A percentile compares a stretch with the other conserved stretches of the same genome.
Evolutionary conservation across 1,140 invertebrate genomes (phyloP).

Genomic region (Phortica variegata): DNA sequence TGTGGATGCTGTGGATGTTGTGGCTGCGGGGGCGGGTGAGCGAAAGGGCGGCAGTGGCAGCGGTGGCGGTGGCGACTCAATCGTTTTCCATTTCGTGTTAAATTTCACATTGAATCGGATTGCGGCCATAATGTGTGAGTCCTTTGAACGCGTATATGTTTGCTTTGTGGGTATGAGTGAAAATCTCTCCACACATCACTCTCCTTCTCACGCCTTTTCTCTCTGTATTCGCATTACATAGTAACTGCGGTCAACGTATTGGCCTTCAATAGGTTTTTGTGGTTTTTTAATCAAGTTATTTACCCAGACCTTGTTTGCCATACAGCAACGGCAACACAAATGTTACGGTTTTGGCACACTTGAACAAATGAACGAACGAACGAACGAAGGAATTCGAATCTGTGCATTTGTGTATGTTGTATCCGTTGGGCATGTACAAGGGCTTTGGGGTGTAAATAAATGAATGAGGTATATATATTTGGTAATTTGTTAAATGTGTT

Average conservation of each 20-base stretch:
- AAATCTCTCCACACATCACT: conserved; percentile 16
- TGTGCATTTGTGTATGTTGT: no score
- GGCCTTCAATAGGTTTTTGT: conserved; percentile 48
- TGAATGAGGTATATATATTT: conserved; percentile 15
- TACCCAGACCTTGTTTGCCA: conserved; percentile 26
- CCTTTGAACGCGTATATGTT: no score
- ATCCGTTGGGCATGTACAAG: no score
- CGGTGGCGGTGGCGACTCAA: conserved; percentile 15
- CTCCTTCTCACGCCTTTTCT: background rate
- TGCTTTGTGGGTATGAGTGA: no score
- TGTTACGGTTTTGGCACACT: no score
- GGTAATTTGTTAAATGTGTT: conserved; percentile 40
- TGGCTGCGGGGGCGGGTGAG: background rate
- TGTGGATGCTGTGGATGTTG: background rate
- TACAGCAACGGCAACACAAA: no score
- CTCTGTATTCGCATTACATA: background rate
- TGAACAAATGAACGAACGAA: no score
- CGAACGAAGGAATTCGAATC: no score
- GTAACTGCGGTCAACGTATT: conserved; percentile 23
- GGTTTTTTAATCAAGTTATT: conserved; percentile 54
- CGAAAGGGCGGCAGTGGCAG: background rate
- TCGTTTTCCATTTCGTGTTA: conserved; percentile 52
- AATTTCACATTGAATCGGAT: conserved; percentile 54
- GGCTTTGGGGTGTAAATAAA: conserved; percentile 44
- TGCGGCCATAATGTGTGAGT: conserved; percentile 44